Conservation (phyloP, 92 coral and sea anemone species). For the Heteractis magnifica region DNA sequence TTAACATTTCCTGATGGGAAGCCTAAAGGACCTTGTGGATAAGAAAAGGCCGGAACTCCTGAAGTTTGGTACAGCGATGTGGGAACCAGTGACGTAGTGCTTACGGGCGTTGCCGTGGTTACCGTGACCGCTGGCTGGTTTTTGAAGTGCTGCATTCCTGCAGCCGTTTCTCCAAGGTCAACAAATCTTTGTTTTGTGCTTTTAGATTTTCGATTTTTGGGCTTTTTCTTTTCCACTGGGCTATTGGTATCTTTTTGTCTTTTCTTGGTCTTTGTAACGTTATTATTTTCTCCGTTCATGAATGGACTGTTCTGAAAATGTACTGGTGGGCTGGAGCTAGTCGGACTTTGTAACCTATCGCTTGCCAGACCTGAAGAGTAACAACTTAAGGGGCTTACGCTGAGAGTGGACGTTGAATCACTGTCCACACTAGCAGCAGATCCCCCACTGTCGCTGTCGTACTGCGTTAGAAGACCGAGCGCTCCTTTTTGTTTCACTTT, state of each 20-base stretch:
- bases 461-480: constrained; percentile 74
- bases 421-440: constrained; percentile 80
- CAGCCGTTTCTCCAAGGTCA: constrained; percentile 65
- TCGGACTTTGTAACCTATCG: constrained; percentile 26
- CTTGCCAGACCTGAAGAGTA: constrained; percentile 27
- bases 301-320: constrained; percentile 7
- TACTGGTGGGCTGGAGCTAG: constrained; percentile 27
- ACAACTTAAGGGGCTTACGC: constrained; percentile 67
- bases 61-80: constrained; percentile 36
- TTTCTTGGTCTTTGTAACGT: constrained; percentile 47
- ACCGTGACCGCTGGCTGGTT: constrained; percentile 30
- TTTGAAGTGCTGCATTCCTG: constrained; percentile 55
- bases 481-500: constrained; percentile 65
- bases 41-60: constrained; percentile 41
- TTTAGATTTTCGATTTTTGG: constrained; percentile 37
- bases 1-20: constrained; percentile 44
- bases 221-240: constrained; percentile 58
- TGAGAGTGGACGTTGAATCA: constrained; percentile 68
- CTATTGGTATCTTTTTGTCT: constrained; percentile 19
- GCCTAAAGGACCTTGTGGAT: constrained; percentile 35
- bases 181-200: constrained; percentile 41
- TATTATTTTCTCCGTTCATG: constrained; percentile 20
- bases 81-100: constrained; percentile 6
- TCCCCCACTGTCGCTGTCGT: constrained; percentile 89
- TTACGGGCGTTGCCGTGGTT: constrained; percentile 37